Percentiles rank a stretch among this genome's conserved stretches.
Conservation (phyloP, 2,797 vertebrate genomes). For the Pangasius macronema region DNA sequence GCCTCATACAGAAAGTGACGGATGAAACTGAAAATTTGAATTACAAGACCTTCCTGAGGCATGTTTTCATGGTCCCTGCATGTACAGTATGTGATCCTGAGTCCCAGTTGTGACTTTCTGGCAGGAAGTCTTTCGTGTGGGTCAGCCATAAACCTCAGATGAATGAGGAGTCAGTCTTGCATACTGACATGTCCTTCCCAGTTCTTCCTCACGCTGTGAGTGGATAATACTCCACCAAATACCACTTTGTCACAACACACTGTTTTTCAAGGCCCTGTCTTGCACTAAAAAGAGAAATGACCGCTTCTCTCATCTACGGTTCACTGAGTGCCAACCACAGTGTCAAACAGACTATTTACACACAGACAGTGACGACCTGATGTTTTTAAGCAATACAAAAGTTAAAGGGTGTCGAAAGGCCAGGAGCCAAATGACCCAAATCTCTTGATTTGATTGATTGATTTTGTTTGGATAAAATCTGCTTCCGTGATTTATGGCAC, state of each 20-base stretch:
- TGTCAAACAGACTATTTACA: slow-evolving; percentile 27
- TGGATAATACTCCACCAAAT: slow-evolving; percentile 46
- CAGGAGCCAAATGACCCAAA: neutral
- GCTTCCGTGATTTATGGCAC: slow-evolving; percentile 13
- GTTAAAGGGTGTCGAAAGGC: slow-evolving; percentile 1
- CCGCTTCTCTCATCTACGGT: slow-evolving; percentile 19
- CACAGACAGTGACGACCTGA: neutral
- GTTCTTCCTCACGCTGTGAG: slow-evolving; percentile 31
- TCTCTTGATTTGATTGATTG: neutral
- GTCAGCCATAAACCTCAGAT: slow-evolving; percentile 45
- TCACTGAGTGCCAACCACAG: neutral
- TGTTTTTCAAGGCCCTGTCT: slow-evolving; percentile 21
- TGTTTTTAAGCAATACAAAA: neutral
- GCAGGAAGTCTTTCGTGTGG: slow-evolving; percentile 13
- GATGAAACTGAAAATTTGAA: neutral
- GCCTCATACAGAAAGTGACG: neutral
- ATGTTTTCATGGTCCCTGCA: neutral
- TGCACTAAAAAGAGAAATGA: slow-evolving; percentile 19
- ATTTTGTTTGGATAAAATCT: slow-evolving; percentile 11
- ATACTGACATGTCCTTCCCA: slow-evolving; percentile 36
- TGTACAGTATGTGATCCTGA: slow-evolving; percentile 8
- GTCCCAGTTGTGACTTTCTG: slow-evolving; percentile 25
- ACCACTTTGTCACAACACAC: slow-evolving; percentile 31
- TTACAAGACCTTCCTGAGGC: neutral
- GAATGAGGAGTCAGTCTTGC: slow-evolving; percentile 39